Evolutionary conservation across 2,888 invertebrate genomes (phyloP).

Genomic region (Synanthedon formicaeformis): DNA sequence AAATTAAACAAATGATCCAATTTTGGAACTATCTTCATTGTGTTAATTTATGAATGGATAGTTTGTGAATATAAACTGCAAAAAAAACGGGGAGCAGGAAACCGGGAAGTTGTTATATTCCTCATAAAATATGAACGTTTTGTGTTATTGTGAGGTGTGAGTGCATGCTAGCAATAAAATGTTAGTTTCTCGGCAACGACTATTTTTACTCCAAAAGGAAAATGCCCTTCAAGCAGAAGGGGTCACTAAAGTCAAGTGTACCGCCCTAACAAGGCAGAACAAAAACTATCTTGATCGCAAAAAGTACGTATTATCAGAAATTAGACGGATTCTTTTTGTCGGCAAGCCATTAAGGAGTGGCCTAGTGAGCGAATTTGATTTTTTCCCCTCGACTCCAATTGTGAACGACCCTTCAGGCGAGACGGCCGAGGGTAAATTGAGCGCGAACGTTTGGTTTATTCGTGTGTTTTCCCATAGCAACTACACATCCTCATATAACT

Average conservation of each 20-base stretch:
- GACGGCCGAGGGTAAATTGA: background rate
- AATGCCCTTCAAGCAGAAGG: conserved; percentile 2
- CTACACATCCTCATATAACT: no score
- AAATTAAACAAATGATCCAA: no score
- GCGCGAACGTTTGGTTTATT: background rate
- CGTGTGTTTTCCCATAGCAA: background rate
- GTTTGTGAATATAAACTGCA: no score
- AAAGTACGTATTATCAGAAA: conserved; percentile 36
- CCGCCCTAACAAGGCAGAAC: conserved; percentile 25
- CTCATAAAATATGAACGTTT: no score
- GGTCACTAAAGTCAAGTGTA: conserved; percentile 7
- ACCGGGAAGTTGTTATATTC: no score
- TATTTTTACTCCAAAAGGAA: background rate
- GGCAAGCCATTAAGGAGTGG: conserved; percentile 32
- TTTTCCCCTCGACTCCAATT: conserved; percentile 10
- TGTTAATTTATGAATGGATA: no score
- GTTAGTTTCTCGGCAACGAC: background rate
- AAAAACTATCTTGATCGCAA: conserved; percentile 21
- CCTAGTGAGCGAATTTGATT: conserved; percentile 24
- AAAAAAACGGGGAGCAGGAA: no score
- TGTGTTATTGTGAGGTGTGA: no score
- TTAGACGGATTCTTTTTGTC: conserved; percentile 38
- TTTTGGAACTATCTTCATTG: no score
- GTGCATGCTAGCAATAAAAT: background rate
- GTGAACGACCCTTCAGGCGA: background rate